Conservation (phyloP, 2,888 invertebrate genomes). For the Tenthredo amoena region DNA sequence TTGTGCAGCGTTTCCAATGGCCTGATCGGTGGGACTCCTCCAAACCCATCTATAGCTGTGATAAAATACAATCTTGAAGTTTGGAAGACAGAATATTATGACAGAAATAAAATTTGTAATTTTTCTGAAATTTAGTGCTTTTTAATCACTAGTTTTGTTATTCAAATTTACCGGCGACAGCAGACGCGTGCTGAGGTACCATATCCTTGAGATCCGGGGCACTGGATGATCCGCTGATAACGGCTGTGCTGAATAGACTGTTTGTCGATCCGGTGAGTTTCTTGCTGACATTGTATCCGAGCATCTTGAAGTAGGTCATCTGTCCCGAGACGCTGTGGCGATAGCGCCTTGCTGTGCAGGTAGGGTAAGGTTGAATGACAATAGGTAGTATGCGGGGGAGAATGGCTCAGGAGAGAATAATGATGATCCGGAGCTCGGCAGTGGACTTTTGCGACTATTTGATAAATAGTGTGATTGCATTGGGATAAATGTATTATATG, state of each 20-base stretch:
- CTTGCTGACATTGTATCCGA: slow-evolving; percentile 88
- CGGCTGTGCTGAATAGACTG: slow-evolving; percentile 96
- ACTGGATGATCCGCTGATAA: slow-evolving; percentile 96
- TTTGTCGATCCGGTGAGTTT: slow-evolving; percentile 86
- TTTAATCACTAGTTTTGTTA: background rate
- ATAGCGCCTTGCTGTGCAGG: slow-evolving; percentile 87
- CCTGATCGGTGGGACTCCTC: slow-evolving; percentile 96
- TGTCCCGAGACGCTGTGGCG: slow-evolving; percentile 98
- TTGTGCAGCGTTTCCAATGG: slow-evolving; percentile 99
- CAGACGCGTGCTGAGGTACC: slow-evolving; percentile 88
- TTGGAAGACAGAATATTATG: slow-evolving; percentile 49
- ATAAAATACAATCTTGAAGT: slow-evolving; percentile 45
- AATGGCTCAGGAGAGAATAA: slow-evolving; percentile 59
- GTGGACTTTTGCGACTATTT: slow-evolving; percentile 56
- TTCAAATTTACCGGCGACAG: slow-evolving; percentile 83
- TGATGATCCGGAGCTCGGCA: slow-evolving; percentile 65
- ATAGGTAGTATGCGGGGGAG: slow-evolving; percentile 76
- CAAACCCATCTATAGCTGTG: slow-evolving; percentile 90
- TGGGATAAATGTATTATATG: slow-evolving; percentile 39
- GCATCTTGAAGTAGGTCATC: slow-evolving; percentile 95
- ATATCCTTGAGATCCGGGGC: slow-evolving; percentile 94
- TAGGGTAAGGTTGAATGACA: slow-evolving; percentile 77
- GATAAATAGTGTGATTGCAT: background rate
- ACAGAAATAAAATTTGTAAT: slow-evolving; percentile 31
- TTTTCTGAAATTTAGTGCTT: slow-evolving; percentile 1